These are phyloP conservation scores for Luehdorfia chinensis DNA, from an alignment of 1,140 invertebrate genomes.

Conservation along the genomic window DNA sequence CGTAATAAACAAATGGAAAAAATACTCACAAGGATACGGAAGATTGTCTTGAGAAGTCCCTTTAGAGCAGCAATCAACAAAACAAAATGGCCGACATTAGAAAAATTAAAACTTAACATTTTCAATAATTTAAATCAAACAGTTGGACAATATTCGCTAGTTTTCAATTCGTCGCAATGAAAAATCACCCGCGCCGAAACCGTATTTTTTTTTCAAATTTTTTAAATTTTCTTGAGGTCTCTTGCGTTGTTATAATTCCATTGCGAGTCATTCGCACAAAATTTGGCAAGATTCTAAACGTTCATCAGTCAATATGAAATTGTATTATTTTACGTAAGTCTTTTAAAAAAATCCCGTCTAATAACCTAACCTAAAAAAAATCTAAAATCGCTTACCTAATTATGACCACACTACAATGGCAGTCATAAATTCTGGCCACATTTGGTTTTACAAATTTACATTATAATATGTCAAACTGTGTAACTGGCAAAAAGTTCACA, in stretches of 20 bases:
- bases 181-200: constrained; percentile 16
- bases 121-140: constrained; percentile 8
- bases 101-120: constrained; percentile 15
- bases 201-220: constrained; percentile 24
- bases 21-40: constrained; percentile 69
- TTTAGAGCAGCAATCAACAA: constrained; percentile 56
- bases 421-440: constrained; percentile 14
- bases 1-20: constrained; percentile 19
- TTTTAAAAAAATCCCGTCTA: constrained; percentile 20
- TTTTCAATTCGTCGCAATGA: constrained; percentile 19
- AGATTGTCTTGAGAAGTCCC: constrained; percentile 69
- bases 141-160: constrained; percentile 10
- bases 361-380: constrained; percentile 1
- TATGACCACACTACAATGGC: constrained; percentile 7
- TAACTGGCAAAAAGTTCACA: no score
- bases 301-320: constrained; percentile 35
- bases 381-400: constrained; percentile 5
- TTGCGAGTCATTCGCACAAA: constrained; percentile 28
- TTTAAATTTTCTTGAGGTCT: constrained; percentile 22
- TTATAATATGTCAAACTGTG: no score
- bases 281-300: constrained; percentile 59
- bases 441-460: background rate
- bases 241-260: constrained; percentile 2
- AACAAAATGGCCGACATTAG: constrained; percentile 27
- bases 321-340: constrained; percentile 26